Percentiles rank a stretch among this genome's conserved stretches.
These are phyloP conservation scores for Eumeta japonica DNA, from an alignment of 1,140 invertebrate species.

Conservation along the genomic window DNA sequence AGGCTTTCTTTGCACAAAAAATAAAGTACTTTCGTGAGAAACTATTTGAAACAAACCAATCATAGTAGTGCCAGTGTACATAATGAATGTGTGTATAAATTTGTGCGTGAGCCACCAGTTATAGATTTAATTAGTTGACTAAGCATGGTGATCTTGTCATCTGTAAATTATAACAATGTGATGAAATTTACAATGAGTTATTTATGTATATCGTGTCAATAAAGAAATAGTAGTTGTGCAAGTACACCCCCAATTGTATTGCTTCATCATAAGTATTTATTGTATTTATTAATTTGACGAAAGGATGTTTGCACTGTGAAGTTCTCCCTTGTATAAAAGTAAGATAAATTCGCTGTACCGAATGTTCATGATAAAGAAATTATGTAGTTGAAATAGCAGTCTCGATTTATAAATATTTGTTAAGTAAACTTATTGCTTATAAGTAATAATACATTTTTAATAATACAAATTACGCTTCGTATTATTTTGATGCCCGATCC, in stretches of 20 bases:
- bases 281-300: slow-evolving; percentile 53
- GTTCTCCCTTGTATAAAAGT: slow-evolving; percentile 29
- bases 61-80: slow-evolving; percentile 39
- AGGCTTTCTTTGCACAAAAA: slow-evolving; percentile 94
- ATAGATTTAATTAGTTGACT: slow-evolving; percentile 10
- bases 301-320: no score
- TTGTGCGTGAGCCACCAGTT: slow-evolving; percentile 11
- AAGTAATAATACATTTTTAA: slow-evolving; percentile 55
- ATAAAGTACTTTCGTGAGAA: slow-evolving; percentile 82
- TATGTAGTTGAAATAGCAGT: slow-evolving; percentile 39
- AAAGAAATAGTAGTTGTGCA: slow-evolving; percentile 29
- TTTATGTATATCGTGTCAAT: slow-evolving; percentile 35
- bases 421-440: slow-evolving; percentile 52
- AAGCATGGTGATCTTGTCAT: slow-evolving; percentile 27
- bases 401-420: no score
- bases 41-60: slow-evolving; percentile 64
- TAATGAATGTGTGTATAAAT: slow-evolving; percentile 13
- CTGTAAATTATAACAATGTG: slow-evolving; percentile 47
- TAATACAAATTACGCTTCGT: slow-evolving; percentile 39
- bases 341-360: slow-evolving; percentile 33
- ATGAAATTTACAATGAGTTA: slow-evolving; percentile 39
- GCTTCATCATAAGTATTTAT: slow-evolving; percentile 48
- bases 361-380: slow-evolving; percentile 24
- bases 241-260: slow-evolving; percentile 30
- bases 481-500: no score